A percentile compares a stretch with the other conserved stretches of the same genome.
phyloP scores from a whole-genome alignment of 2,113 vertebrate species.

The Lethenteron camtschaticum region DNA sequence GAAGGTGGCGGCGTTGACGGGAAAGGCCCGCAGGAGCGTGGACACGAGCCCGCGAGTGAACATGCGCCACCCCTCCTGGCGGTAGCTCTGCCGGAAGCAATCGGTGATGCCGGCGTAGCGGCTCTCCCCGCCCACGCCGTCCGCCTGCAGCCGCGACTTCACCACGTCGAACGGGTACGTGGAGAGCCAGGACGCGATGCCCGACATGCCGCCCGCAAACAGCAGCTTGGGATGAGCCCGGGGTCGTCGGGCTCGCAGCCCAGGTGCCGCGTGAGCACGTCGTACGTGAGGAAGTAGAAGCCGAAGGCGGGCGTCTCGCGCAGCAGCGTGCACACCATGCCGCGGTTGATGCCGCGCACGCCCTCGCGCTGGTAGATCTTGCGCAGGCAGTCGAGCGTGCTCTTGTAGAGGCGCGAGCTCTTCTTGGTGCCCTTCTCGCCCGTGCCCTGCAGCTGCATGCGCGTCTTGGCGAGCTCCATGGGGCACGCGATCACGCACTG shows the following conservation, averaged over 20 bases:
- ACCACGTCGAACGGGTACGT: slow-evolving; percentile 84
- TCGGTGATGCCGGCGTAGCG: slow-evolving; percentile 56
- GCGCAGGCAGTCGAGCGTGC: slow-evolving; percentile 63
- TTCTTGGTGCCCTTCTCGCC: slow-evolving; percentile 45
- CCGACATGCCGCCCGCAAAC: slow-evolving; percentile 65
- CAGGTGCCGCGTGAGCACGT: slow-evolving; percentile 47
- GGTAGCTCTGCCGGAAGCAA: slow-evolving; percentile 55
- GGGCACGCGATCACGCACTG: slow-evolving; percentile 86
- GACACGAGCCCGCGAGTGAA: slow-evolving; percentile 76
- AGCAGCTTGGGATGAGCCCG: slow-evolving; percentile 66
- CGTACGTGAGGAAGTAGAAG: slow-evolving; percentile 77
- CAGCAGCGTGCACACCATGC: slow-evolving; percentile 64
- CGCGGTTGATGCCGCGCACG: slow-evolving; percentile 49
- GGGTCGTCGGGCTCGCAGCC: slow-evolving; percentile 53
- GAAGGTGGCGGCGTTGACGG: slow-evolving; percentile 78
- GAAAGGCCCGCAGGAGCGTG: slow-evolving; percentile 74
- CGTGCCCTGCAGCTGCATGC: slow-evolving; percentile 75
- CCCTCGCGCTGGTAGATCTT: slow-evolving; percentile 71
- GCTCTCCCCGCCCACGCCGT: slow-evolving; percentile 43
- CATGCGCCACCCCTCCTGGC: slow-evolving; percentile 53
- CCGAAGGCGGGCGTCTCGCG: slow-evolving; percentile 81
- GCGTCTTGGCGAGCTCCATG: slow-evolving; percentile 89
- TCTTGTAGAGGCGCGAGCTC: slow-evolving; percentile 47
- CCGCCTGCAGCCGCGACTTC: slow-evolving; percentile 77
- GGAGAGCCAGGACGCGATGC: slow-evolving; percentile 70